Percentiles rank a stretch among this genome's conserved stretches.
These are phyloP conservation scores for Lordiphosa fenestrarum DNA, from an alignment of 2,888 invertebrate genomes.

Conservation along the genomic window DNA sequence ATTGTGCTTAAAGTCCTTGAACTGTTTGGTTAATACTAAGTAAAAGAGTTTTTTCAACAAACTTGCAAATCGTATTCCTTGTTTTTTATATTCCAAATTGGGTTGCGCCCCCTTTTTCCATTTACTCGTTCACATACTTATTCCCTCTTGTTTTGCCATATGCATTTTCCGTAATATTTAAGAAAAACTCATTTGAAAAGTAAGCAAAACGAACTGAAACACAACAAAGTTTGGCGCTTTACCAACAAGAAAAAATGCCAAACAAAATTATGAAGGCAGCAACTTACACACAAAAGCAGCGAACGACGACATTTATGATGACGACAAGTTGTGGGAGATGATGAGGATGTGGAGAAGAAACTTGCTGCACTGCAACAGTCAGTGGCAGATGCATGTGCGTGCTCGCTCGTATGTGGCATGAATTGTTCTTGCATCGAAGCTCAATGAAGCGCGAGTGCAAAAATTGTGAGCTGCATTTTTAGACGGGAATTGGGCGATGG, in stretches of 20 bases:
- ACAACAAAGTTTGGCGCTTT: neutral
- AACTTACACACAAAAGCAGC: conserved; percentile 10
- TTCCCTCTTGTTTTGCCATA: conserved; percentile 3
- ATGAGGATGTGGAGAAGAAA: conserved; percentile 32
- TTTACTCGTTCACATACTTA: neutral
- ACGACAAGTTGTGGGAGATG: conserved; percentile 25
- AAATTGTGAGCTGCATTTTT: conserved; percentile 54
- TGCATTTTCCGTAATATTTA: neutral
- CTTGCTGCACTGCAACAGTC: conserved; percentile 41
- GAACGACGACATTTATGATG: conserved; percentile 57
- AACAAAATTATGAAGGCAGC: conserved; percentile 5
- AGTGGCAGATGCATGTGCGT: conserved; percentile 20
- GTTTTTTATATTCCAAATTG: too few relatives aligned
- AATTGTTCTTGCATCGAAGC: conserved; percentile 65
- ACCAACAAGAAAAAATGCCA: neutral
- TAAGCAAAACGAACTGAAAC: conserved; percentile 15
- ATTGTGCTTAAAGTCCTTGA: too few relatives aligned
- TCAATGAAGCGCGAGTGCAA: conserved; percentile 48
- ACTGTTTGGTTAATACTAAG: too few relatives aligned
- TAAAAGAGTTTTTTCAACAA: too few relatives aligned
- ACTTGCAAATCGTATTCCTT: too few relatives aligned
- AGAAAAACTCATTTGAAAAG: conserved; percentile 24
- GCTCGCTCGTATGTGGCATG: conserved; percentile 29
- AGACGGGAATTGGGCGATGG: conserved; percentile 25
- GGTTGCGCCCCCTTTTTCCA: neutral